Base-by-base conservation (phyloP, 2,888 invertebrate species). In the Noctua janthe region DNA sequence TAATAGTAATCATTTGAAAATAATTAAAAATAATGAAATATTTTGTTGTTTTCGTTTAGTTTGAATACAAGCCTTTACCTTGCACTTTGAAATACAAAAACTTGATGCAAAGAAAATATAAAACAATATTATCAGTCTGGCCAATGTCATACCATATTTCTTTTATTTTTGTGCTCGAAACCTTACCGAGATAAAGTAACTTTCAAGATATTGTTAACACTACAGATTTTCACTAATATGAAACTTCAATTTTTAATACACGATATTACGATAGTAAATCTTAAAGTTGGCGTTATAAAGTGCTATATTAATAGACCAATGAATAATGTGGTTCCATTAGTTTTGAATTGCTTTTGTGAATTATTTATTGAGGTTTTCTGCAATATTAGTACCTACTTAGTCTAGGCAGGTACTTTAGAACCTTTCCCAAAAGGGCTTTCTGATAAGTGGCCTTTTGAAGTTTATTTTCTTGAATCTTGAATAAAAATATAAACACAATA, bases 291-390 rank as follows among this genome's bases (percentile, higher is more conserved):
- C 59, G 64, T 54, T 81, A 81, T 81, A 78, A 79, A 76, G 77
- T 86, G 78, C 49, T 81, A 78, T 76, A 75, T 76, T 83, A 83
- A 83, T 84, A 81, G 47, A 66, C 71, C 64, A 54, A 81, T 67
- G 77, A 75, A 74, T 77, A 75, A 84, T 77, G 74, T 83, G 75
- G 66, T 71, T 78, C 66, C 70, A 81, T 76, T 81, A 72, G 67
- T 86, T 78, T 83, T 78, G 66, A 81, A 76, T 83, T 47, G 80
- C 70, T 69, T 81, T 81, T 75, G 20, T 20, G 47, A 66, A 74
- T 75, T 81, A 84, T 84, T 84, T 81, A 85, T 85, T 74, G 59
- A 71, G 74, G 66, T 67, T 84, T 82, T 84, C 62, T 74, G 29
- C 47, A 71, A 76, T 76, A 73, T 85, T 75, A 43, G n/a, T 51